Evolutionary conservation across 2,888 invertebrate genomes (phyloP), one percentile per base, ranked within the genome.

Genomic region (Sphaerolaimus hirsutus): DNA sequence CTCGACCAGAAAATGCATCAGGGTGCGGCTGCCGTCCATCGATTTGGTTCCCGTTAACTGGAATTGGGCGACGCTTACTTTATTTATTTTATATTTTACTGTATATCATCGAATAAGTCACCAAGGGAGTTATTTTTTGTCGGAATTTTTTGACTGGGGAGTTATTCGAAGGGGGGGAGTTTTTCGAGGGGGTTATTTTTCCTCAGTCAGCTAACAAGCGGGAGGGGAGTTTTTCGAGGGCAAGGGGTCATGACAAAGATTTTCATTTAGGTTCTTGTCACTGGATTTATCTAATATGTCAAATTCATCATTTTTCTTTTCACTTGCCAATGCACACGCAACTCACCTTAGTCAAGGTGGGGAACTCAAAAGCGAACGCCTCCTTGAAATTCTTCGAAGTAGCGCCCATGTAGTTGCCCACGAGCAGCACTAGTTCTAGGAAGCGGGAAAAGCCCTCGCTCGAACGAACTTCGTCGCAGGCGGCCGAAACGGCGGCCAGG

Each of bases 381-480:
- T 81, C 81, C 44, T 54, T 51, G 48, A 52, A 53, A 40, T 48
- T 49, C 1, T 81, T 87, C 61, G 89, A 87, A 58, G 78, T 78
- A 7, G 86, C 82, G 0, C 89, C 89, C 81, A 97, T 83, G 60
- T 82, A 87, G 67, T 97, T 97, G 2, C 93, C 93, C 23, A 91
- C 70, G 14, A 89, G 66, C 1, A 97, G 70, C 49, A 93, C 75
- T 1, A 93, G 68, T 64, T 91, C 83, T 17, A 97, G 66, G 44
- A 97, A 77, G 63, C 76, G 78, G 1, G 80, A 78, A 65, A 97
- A 87, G 60, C 86, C 89, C 52, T 75, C 57, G n/a, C 48, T 48
- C 26, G 46, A 43, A 5, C 46, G 41, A 2, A 53, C 32, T 45
- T 56, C 54, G 32, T 55, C 55, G 57, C 91, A 89, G 0, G 91